Percentiles rank a stretch among this genome's conserved stretches.
phyloP scores from a whole-genome alignment of 2,888 invertebrate genomes.

The Pycnomerus fuliginosus region DNA sequence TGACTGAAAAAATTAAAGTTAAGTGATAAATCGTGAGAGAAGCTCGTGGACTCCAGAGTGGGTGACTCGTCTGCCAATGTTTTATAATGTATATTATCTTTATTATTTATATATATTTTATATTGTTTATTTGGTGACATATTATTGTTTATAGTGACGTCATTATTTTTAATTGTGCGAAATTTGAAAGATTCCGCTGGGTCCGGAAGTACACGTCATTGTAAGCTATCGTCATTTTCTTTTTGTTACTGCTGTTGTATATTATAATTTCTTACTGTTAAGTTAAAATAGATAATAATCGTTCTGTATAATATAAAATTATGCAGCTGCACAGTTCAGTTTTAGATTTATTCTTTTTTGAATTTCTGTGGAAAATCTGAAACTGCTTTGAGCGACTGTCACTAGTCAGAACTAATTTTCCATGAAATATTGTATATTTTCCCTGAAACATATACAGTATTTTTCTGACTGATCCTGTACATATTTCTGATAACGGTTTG shows the following conservation, averaged over 20 bases:
- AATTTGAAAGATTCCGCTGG: slow-evolving; percentile 38
- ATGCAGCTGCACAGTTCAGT: slow-evolving; percentile 50
- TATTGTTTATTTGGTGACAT: slow-evolving; percentile 43
- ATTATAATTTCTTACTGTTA: slow-evolving; percentile 49
- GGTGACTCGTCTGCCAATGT: slow-evolving; percentile 31
- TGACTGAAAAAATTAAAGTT: slow-evolving; percentile 34
- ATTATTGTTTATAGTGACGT: slow-evolving; percentile 47
- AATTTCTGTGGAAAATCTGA: slow-evolving; percentile 39
- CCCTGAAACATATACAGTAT: slow-evolving; percentile 44
- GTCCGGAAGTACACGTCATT: slow-evolving; percentile 34
- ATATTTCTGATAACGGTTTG: slow-evolving; percentile 29
- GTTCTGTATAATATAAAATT: slow-evolving; percentile 51
- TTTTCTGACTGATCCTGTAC: slow-evolving; percentile 46
- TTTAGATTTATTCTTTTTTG: slow-evolving; percentile 39
- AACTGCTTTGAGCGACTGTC: slow-evolving; percentile 48
- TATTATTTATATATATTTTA: slow-evolving; percentile 47
- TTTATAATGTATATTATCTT: slow-evolving; percentile 39
- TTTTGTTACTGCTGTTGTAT: slow-evolving; percentile 41
- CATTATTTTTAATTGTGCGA: slow-evolving; percentile 38
- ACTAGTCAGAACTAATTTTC: slow-evolving; percentile 46
- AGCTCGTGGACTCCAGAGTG: slow-evolving; percentile 12
- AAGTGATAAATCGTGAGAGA: slow-evolving; percentile 19
- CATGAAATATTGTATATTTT: slow-evolving; percentile 48
- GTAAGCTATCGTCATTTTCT: slow-evolving; percentile 34
- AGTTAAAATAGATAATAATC: slow-evolving; percentile 49